Conservation (phyloP, 2,113 vertebrate species). For the Indicator maculatus region DNA sequence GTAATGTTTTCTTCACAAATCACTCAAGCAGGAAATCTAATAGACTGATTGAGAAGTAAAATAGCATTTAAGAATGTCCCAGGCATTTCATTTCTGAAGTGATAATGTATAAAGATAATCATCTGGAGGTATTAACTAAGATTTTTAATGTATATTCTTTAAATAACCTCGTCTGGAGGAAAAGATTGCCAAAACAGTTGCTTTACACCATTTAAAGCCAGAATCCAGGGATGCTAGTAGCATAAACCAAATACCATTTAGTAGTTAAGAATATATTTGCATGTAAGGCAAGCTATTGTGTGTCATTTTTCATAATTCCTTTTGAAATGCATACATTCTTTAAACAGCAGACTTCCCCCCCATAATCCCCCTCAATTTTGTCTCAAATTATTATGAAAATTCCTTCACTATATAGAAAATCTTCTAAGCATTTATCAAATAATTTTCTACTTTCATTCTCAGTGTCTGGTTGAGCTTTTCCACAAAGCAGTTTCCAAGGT, state of each 20-base stretch:
- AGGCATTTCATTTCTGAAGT: slow-evolving; percentile 61
- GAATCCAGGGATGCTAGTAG: background rate
- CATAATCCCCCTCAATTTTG: background rate
- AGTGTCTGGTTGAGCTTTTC: slow-evolving; percentile 50
- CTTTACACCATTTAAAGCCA: background rate
- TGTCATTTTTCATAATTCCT: background rate
- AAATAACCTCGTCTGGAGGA: slow-evolving; percentile 3
- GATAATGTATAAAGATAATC: background rate
- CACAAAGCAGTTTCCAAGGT: slow-evolving; percentile 80
- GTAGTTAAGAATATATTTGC: slow-evolving; percentile 12
- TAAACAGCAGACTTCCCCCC: background rate
- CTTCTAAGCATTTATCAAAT: slow-evolving; percentile 63
- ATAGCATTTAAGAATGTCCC: slow-evolving; percentile 77
- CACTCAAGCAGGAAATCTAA: slow-evolving; percentile 82
- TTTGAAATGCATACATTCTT: slow-evolving; percentile 5
- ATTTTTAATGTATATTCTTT: slow-evolving; percentile 9
- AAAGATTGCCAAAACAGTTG: background rate
- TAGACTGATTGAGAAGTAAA: slow-evolving; percentile 78
- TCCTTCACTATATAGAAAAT: slow-evolving; percentile 21
- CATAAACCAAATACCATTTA: background rate
- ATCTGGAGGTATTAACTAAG: background rate
- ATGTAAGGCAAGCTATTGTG: background rate
- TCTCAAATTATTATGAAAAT: slow-evolving; percentile 28
- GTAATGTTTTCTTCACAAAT: slow-evolving; percentile 81
- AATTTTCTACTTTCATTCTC: slow-evolving; percentile 71